These are phyloP conservation scores for Scaptomyza polygonia DNA, from an alignment of 2,888 invertebrate genomes.

Conservation along the genomic window DNA sequence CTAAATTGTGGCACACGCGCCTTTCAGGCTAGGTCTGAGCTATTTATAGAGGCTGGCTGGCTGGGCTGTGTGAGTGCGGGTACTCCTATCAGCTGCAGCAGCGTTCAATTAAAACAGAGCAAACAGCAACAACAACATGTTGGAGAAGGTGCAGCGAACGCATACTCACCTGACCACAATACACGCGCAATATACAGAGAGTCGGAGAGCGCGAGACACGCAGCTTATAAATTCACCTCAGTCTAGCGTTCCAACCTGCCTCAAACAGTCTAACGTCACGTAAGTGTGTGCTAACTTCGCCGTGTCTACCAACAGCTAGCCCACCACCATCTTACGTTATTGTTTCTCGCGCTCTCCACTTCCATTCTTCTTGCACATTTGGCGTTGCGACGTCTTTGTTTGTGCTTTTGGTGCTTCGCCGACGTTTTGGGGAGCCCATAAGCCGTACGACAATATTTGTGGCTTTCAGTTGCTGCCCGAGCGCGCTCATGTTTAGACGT, in stretches of 20 bases:
- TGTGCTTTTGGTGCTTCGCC: slow-evolving; percentile 34
- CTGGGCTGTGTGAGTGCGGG: slow-evolving; percentile 30
- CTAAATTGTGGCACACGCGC: slow-evolving; percentile 77
- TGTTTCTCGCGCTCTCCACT: slow-evolving; percentile 25
- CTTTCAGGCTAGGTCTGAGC: slow-evolving; percentile 47
- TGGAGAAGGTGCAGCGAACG: slow-evolving; percentile 62
- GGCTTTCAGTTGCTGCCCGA: slow-evolving; percentile 66
- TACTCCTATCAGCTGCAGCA: slow-evolving; percentile 54
- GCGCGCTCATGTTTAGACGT: slow-evolving; percentile 64
- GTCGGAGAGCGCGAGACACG: slow-evolving; percentile 13
- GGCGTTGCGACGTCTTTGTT: slow-evolving; percentile 30
- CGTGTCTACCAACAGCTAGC: slow-evolving; percentile 22
- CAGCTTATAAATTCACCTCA: slow-evolving; percentile 43
- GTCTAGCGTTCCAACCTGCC: slow-evolving; percentile 60
- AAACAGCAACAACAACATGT: slow-evolving; percentile 50
- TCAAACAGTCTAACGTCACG: slow-evolving; percentile 60
- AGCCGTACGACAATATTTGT: slow-evolving; percentile 59
- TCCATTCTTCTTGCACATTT: slow-evolving; percentile 33
- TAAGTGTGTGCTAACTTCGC: slow-evolving; percentile 19
- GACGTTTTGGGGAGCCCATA: slow-evolving; percentile 33
- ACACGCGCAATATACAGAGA: slow-evolving; percentile 25
- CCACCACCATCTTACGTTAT: slow-evolving; percentile 41
- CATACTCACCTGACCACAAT: slow-evolving; percentile 58
- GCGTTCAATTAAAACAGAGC: slow-evolving; percentile 53
- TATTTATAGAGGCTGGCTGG: slow-evolving; percentile 57